Evolutionary conservation across 2,888 invertebrate species (phyloP), one percentile per base, ranked within the genome.

Genomic region (Proisotoma minuta): DNA sequence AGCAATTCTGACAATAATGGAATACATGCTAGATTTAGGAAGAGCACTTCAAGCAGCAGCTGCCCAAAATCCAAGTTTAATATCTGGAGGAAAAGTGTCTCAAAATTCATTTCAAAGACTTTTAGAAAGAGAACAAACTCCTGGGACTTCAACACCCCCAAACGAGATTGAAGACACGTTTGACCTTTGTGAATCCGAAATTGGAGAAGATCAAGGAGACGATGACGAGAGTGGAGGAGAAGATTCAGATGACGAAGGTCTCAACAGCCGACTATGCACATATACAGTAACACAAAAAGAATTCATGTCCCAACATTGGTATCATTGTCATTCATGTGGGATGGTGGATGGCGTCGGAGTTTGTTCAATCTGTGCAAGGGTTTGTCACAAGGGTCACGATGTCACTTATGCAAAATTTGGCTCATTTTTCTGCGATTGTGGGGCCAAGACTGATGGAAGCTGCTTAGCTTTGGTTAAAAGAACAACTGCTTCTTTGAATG

Each of bases 341-440:
- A 98, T 99, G 98, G 87, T 96, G 62, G 97, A 98, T 77, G 92
- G 96, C 5, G 95, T 96, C 1, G 99, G 99, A 0, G 97, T 98
- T 27, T 99, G 99, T 78, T 92, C 95, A 0, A 89, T 97, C 18
- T 99, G 99, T 80, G 98, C 97, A 0, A 84, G 93, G 59, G 98
- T 98, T 8, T 98, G 98, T 76, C 98, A 98, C 78, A 86, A 91
- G 71, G 93, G 91, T 0, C 98, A 98, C 77, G 98, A 98, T 78
- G 87, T 97, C 1, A 89, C 95, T 3, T 98, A 97, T 77, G 94
- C 97, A 57, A 99, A 99, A 78, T 95, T 91, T 77, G 98, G 98
- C 1, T 96, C 96, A 76, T 99, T 99, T 83, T 99, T 99, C 82
- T 99, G 99, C 76, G 98, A 98, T 78, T 99, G 99, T 77, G 98